phyloP scores from a whole-genome alignment of 2,888 invertebrate species.

The Mactromeris polynyma region DNA sequence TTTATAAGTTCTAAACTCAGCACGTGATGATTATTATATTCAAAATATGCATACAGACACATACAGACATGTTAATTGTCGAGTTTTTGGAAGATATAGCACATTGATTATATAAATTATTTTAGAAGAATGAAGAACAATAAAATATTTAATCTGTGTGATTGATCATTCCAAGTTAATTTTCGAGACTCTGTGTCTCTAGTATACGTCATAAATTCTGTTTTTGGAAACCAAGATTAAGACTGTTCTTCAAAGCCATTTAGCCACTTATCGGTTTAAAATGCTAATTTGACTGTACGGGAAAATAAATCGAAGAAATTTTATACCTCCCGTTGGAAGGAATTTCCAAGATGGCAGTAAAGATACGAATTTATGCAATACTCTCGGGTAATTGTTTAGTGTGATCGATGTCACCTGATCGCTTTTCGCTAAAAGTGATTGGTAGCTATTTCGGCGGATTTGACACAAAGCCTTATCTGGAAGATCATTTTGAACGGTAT shows the following conservation, averaged over 20 bases:
- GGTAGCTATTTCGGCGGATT: slow-evolving; percentile 19
- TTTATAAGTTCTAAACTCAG: neutral
- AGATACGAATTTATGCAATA: slow-evolving; percentile 30
- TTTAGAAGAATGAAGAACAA: neutral
- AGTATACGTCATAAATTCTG: neutral
- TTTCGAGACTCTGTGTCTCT: neutral
- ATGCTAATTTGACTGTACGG: slow-evolving; percentile 26
- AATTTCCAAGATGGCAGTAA: slow-evolving; percentile 1
- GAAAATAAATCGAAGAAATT: slow-evolving; percentile 36
- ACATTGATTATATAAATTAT: neutral
- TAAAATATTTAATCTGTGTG: neutral
- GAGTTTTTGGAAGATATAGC: neutral
- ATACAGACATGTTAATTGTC: neutral
- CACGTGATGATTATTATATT: neutral
- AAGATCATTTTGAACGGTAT: neutral
- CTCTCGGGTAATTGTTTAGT: slow-evolving; percentile 5
- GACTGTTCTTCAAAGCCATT: neutral
- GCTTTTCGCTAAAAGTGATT: neutral
- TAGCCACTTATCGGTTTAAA: slow-evolving; percentile 13
- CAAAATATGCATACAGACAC: neutral
- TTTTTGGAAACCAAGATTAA: neutral
- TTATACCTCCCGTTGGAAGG: slow-evolving; percentile 11
- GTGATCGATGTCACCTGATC: slow-evolving; percentile 24
- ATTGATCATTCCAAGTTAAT: neutral
- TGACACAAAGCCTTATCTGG: slow-evolving; percentile 22